Evolutionary conservation across 2,888 invertebrate species (phyloP).

Genomic region (Andrena flavipes): DNA sequence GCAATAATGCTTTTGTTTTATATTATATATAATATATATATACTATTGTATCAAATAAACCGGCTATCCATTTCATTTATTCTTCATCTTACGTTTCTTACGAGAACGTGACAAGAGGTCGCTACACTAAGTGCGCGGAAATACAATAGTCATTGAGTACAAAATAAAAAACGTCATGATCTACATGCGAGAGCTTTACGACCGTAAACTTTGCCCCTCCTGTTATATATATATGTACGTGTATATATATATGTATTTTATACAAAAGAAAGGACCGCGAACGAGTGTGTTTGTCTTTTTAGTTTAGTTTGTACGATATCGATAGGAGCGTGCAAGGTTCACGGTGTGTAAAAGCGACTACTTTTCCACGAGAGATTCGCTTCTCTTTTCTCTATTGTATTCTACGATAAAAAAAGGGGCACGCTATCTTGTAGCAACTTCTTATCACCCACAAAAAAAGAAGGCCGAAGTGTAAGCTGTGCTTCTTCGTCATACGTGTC

Average conservation of each 20-base stretch:
- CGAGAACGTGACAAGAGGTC: slow-evolving; percentile 55
- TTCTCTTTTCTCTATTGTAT: background rate
- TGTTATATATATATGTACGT: background rate
- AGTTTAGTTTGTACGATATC: slow-evolving; percentile 19
- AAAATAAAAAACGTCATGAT: slow-evolving; percentile 26
- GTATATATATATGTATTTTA: background rate
- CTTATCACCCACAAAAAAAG: slow-evolving; percentile 30
- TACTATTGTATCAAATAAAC: slow-evolving; percentile 83
- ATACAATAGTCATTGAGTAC: background rate
- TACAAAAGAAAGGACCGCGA: slow-evolving; percentile 1
- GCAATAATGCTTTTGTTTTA: slow-evolving; percentile 83
- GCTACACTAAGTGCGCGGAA: slow-evolving; percentile 34
- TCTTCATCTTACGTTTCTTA: slow-evolving; percentile 54
- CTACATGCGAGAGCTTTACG: background rate
- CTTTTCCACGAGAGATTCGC: slow-evolving; percentile 11
- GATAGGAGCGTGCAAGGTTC: slow-evolving; percentile 9
- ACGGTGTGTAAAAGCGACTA: background rate
- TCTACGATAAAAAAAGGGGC: background rate
- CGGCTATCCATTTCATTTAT: slow-evolving; percentile 77
- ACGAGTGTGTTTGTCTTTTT: background rate
- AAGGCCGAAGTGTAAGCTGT: slow-evolving; percentile 28
- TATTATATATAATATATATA: slow-evolving; percentile 78
- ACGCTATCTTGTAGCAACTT: slow-evolving; percentile 35
- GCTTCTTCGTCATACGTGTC: slow-evolving; percentile 17
- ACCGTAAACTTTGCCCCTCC: slow-evolving; percentile 9